Evolutionary conservation across 1,140 invertebrate species (phyloP), one percentile per base, ranked within the genome.

Genomic region (Ganaspis sp.): DNA sequence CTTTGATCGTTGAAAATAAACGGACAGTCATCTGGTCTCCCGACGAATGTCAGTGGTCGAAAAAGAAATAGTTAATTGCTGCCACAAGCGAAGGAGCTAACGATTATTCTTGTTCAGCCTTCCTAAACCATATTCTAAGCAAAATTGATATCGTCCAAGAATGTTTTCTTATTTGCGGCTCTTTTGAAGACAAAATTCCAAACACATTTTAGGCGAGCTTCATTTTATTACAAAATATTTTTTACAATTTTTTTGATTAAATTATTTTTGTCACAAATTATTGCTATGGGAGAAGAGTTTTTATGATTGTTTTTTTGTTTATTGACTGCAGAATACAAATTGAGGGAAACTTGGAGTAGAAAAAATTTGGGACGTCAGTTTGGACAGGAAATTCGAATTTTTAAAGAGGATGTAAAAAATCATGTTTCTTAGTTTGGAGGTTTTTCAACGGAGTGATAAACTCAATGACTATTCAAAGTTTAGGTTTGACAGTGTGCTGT

Each of bases 1-100:
- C 58, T 64, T 64, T 64, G 58, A 64, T 64, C 58, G 58, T 64
- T 64, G 58, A 64, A 64, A 64, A 64, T 64, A 64, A 64, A 64
- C 58, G 58, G 58, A 29, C 12, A 29, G 58, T 64, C 58, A n/a
- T 64, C 58, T 64, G 23, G 23, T 29, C 23, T 64, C 23, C 8
- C 58, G 23, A 64, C 58, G 58, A 64, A 64, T 64, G 58, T 64
- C 58, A 64, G 58, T 64, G 58, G 58, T 26, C 9, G 23, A 64
- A 58, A 29, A 64, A 29, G 58, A 64, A 49, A 64, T 64, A 21
- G 58, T 64, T 64, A 64, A 64, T 64, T 29, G 58, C 58, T 64
- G 58, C 58, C 58, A 64, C 58, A 26, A 64, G 58, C 58, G 58
- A 64, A 23, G n/a, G 58, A n/a, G 12, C 58, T 64, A 64, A 64